phyloP scores from a whole-genome alignment of 2,113 vertebrate species.

The Setophaga kirtlandii region DNA sequence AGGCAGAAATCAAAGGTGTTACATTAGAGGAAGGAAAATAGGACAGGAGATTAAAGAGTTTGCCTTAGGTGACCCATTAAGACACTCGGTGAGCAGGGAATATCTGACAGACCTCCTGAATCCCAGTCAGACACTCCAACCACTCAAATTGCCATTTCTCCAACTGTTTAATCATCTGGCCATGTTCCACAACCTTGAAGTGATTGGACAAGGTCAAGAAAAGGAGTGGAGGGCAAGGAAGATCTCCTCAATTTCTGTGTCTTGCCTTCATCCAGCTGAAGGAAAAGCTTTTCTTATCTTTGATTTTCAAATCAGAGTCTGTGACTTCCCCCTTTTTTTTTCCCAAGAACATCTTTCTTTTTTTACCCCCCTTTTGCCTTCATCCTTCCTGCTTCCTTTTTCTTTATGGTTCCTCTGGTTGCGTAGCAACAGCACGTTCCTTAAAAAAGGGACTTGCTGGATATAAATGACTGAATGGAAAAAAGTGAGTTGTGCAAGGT shows the following conservation, averaged over 20 bases:
- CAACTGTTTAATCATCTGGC: not conserved
- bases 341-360: not conserved
- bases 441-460: not conserved
- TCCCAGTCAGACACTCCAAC: not conserved
- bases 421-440: constrained; percentile 33
- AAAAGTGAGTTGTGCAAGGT: not conserved
- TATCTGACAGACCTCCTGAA: not conserved
- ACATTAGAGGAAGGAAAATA: not conserved
- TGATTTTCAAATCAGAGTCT: not conserved
- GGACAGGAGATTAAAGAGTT: not conserved
- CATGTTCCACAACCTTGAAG: not conserved
- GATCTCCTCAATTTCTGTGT: not conserved
- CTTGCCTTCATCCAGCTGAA: not conserved
- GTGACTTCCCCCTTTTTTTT: not conserved
- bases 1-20: not conserved
- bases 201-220: not conserved
- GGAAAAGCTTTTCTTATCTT: not conserved
- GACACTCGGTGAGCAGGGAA: not conserved
- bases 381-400: not conserved
- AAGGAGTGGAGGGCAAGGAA: not conserved
- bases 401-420: not conserved
- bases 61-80: not conserved
- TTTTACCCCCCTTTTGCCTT: not conserved
- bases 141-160: not conserved
- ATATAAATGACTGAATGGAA: not conserved